phyloP scores from a whole-genome alignment of 2,113 vertebrate species.

The Micronycteris hirsuta region DNA sequence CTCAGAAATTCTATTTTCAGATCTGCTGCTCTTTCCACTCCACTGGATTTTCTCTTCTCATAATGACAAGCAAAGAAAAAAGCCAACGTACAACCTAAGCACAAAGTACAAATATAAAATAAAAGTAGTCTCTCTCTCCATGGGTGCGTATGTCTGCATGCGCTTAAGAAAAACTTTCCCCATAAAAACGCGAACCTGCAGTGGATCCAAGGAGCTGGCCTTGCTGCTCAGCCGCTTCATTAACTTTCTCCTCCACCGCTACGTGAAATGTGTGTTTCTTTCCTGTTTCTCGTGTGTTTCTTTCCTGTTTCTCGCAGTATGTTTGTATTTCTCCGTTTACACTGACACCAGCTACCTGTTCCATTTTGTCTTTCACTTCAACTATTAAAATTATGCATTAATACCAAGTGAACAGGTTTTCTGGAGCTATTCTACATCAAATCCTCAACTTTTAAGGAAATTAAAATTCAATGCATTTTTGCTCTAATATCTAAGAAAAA shows the following conservation, averaged over 20 bases:
- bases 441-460: neutral
- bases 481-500: neutral
- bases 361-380: neutral
- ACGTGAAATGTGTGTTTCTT: neutral
- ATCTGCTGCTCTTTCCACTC: neutral
- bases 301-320: too few species aligned
- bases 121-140: neutral
- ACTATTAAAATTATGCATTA: neutral
- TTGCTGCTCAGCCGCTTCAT: neutral
- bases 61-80: neutral
- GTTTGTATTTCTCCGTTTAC: neutral
- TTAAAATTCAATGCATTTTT: neutral
- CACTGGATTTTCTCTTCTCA: neutral
- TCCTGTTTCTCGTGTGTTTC: neutral
- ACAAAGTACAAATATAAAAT: neutral
- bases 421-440: neutral
- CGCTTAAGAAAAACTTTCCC: neutral
- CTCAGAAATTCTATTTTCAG: conserved; percentile 36
- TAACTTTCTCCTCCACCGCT: neutral
- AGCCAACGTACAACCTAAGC: neutral
- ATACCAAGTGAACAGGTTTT: neutral
- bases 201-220: neutral
- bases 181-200: neutral
- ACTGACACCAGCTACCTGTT: neutral
- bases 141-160: neutral